phyloP scores from a whole-genome alignment of 1,140 invertebrate genomes.

The Hylaeus anthracinus region DNA sequence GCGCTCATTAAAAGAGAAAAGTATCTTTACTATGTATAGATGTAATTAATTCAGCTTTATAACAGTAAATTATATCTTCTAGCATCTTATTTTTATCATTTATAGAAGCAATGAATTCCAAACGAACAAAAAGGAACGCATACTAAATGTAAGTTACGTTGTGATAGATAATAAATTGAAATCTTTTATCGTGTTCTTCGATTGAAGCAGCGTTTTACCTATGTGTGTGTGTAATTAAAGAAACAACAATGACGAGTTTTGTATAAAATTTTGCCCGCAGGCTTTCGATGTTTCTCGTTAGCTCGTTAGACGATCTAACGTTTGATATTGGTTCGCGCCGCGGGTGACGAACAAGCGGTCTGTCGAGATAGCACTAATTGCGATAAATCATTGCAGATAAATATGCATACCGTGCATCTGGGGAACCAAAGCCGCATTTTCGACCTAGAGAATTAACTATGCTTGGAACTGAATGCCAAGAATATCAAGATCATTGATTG shows the following conservation, averaged over 20 bases:
- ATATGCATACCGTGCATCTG: background rate
- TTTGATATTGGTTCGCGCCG: background rate
- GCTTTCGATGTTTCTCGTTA: constrained; percentile 34
- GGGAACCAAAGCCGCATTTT: constrained; percentile 14
- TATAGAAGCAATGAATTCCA: too few relatives aligned
- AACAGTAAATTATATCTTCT: too few relatives aligned
- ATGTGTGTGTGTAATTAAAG: background rate
- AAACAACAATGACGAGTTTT: constrained; percentile 5
- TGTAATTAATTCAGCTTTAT: too few relatives aligned
- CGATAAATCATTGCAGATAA: background rate
- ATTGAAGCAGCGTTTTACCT: background rate
- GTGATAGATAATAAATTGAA: background rate
- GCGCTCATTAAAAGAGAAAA: too few relatives aligned
- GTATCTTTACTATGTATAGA: too few relatives aligned
- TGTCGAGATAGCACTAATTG: background rate
- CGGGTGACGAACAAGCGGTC: too few relatives aligned
- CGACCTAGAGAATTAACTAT: constrained; percentile 8
- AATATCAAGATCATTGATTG: background rate
- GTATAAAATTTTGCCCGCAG: background rate
- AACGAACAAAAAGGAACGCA: too few relatives aligned
- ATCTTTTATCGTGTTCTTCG: background rate
- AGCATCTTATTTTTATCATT: too few relatives aligned
- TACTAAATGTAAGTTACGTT: background rate
- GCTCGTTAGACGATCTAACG: constrained; percentile 18
- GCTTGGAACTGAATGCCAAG: background rate